These are phyloP conservation scores for Cardiocondyla obscurior DNA, from an alignment of 1,140 invertebrate species.

Conservation along the genomic window DNA sequence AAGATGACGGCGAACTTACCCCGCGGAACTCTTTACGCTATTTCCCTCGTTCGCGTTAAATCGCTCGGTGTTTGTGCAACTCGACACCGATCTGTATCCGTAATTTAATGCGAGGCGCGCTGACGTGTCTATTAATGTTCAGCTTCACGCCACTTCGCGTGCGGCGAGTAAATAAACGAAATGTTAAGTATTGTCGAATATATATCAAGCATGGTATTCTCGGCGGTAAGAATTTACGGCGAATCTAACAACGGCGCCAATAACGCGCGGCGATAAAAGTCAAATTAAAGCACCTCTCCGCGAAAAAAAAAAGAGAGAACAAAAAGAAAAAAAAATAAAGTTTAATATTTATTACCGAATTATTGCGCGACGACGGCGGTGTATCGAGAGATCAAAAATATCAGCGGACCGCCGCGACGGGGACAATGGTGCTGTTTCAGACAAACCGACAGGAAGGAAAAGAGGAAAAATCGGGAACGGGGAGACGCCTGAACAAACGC, in stretches of 20 bases:
- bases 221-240: neutral
- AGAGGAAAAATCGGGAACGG: neutral
- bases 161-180: neutral
- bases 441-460: neutral
- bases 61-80: conserved; percentile 25
- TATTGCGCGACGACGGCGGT: neutral
- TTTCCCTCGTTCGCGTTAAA: neutral
- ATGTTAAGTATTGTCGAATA: neutral
- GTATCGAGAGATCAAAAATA: conserved; percentile 4
- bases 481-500: conserved; percentile 40
- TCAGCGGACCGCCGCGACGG: conserved; percentile 20
- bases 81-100: neutral
- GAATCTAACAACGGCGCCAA: no score
- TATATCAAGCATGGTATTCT: neutral
- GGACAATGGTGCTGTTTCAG: conserved; percentile 54
- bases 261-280: neutral
- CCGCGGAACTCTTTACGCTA: neutral
- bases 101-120: conserved; percentile 8
- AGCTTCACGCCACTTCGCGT: neutral
- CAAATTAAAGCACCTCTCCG: neutral
- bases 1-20: conserved; percentile 25
- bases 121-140: neutral
- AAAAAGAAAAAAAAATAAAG: no score
- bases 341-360: conserved; percentile 37
- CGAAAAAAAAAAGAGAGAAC: no score